phyloP scores from a whole-genome alignment of 2,888 invertebrate species.

The Athetis lepigone region DNA sequence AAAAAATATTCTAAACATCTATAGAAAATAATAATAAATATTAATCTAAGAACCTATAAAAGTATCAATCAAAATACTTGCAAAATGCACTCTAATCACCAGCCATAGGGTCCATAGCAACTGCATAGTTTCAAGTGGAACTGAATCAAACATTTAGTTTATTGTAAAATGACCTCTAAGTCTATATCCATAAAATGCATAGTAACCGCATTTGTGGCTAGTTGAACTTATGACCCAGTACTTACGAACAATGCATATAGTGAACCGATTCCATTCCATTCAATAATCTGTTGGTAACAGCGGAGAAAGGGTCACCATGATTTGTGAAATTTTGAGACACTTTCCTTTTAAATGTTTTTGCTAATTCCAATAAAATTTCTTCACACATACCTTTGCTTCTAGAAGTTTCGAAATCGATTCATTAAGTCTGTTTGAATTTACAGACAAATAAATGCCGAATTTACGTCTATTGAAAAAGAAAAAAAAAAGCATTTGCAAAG shows the following conservation, averaged over 20 bases:
- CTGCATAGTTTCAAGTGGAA: not conserved
- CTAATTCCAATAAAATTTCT: not conserved
- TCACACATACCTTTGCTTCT: not conserved
- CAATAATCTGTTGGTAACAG: slow-evolving; percentile 59
- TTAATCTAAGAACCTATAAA: too few species aligned
- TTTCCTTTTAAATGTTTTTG: not conserved
- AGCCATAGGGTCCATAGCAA: not conserved
- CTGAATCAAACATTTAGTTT: not conserved
- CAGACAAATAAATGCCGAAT: slow-evolving; percentile 12
- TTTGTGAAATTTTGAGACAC: not conserved
- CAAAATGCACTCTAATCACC: not conserved
- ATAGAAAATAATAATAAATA: too few species aligned
- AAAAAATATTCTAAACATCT: too few species aligned
- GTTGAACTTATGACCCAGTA: slow-evolving; percentile 48
- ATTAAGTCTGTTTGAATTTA: not conserved
- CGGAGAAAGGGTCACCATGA: slow-evolving; percentile 21
- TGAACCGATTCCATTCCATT: slow-evolving; percentile 62
- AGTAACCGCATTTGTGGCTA: slow-evolving; percentile 6
- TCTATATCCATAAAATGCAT: slow-evolving; percentile 6
- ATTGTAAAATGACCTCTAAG: slow-evolving; percentile 16
- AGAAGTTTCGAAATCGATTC: slow-evolving; percentile 10
- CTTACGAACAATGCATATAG: slow-evolving; percentile 58
- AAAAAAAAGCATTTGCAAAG: slow-evolving; percentile 30
- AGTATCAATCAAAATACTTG: too few species aligned
- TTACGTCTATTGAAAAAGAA: slow-evolving; percentile 19